Evolutionary conservation across 2,888 invertebrate species (phyloP), one percentile per base, ranked within the genome.

Genomic region (Hololepta plana): DNA sequence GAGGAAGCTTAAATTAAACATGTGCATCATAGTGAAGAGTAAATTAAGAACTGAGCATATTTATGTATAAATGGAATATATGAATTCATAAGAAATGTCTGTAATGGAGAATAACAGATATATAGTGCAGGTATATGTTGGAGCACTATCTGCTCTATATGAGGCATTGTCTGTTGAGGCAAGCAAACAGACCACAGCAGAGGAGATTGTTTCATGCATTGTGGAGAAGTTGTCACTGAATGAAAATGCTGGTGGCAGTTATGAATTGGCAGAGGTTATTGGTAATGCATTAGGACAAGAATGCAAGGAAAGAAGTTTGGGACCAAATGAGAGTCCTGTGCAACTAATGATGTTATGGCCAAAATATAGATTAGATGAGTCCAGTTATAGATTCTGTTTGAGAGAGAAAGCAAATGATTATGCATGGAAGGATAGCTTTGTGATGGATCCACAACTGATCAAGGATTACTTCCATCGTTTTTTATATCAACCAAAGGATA

Each of bases 391-490:
- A 57, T 88, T 88, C 61, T 88, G 84, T 54, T 62, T 90, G 40
- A 67, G 88, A 35, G 82, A 84, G 50, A 82, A 84, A 55, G 73
- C 81, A 42, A 71, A 72, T 35, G 84, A 84, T 51, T 74, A 73
- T 42, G 68, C 77, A 39, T 87, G 85, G 82, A 69, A 80, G 45
- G 85, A 87, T 51, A 75, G 75, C 47, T 84, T 81, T 54, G 76
- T 79, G 11, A 77, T 82, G 65, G 85, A 85, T 51, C 82, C 87
- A 24, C 88, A 91, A 59, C 67, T 87, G 35, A 81, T 91, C 49
- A 75, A 88, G 47, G 87, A 88, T 52, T 85, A 85, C 56, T 91
- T 85, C 55, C 76, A 82, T 52, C 67, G 82, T 39, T 85, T 93
- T 55, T 64, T 91, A 15, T 79, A 82, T 47, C 90, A 91, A 55